Conservation (phyloP, 1,140 invertebrate species). For the Lamellibrachia luymesi region DNA sequence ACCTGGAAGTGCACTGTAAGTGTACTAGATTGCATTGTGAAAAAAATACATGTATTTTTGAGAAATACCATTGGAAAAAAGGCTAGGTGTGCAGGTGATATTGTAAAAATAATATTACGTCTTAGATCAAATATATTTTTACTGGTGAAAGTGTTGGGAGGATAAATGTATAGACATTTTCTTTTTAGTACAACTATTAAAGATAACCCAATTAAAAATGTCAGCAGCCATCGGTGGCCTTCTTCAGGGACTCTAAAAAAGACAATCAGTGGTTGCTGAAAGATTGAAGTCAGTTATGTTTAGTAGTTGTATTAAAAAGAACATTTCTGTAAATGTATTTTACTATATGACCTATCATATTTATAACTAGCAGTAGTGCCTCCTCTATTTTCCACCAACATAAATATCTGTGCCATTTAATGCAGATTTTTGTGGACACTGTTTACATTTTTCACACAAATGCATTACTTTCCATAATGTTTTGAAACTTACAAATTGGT, state of each 20-base stretch:
- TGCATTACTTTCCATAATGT: neutral
- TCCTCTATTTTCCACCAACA: neutral
- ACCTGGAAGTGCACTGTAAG: constrained; percentile 56
- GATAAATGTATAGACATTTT: no score
- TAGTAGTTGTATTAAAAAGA: no score
- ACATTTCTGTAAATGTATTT: no score
- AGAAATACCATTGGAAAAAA: neutral
- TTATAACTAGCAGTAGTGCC: neutral
- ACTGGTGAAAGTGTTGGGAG: no score
- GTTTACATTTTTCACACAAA: neutral
- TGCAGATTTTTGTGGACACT: neutral
- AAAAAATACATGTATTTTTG: neutral
- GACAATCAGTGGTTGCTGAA: no score
- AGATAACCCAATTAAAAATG: no score
- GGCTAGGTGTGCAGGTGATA: neutral
- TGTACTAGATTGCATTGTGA: constrained; percentile 19
- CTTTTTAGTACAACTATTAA: no score
- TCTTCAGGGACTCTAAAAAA: no score
- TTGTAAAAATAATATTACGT: neutral
- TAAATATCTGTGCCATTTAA: neutral
- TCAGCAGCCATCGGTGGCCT: no score
- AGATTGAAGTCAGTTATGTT: no score
- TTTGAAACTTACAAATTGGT: neutral
- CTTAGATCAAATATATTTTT: no score
- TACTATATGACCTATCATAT: no score